A percentile compares a stretch with the other conserved stretches of the same genome.
phyloP scores from a whole-genome alignment of 2,113 vertebrate genomes.

The Macrotus californicus region DNA sequence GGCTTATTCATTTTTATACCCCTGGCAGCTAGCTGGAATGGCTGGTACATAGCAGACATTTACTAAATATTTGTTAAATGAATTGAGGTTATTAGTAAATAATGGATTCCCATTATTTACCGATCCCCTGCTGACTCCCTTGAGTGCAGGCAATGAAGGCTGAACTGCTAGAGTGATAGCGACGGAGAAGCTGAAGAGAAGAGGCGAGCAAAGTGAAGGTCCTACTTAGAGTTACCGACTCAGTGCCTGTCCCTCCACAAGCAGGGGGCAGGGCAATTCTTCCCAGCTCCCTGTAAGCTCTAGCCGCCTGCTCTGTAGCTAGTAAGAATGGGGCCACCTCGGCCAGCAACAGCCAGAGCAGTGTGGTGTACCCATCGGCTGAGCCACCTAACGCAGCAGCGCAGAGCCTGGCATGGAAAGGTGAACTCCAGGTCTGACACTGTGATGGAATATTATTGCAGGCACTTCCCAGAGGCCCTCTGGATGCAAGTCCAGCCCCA shows the following conservation, averaged over 20 bases:
- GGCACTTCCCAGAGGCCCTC: not conserved
- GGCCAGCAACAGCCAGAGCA: not conserved
- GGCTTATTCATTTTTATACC: not conserved
- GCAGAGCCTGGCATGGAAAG: accelerated
- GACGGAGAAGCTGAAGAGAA: not conserved
- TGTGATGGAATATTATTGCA: not conserved
- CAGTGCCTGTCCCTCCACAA: not conserved
- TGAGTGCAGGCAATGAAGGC: not conserved
- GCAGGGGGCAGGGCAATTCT: not conserved
- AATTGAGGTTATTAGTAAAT: not conserved
- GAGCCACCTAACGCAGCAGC: not conserved
- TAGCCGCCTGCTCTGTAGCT: not conserved
- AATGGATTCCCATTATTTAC: not conserved
- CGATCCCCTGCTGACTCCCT: not conserved
- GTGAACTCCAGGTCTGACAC: not conserved
- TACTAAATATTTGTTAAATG: not conserved
- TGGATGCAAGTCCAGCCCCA: not conserved
- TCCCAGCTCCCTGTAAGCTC: not conserved
- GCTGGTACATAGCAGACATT: not conserved
- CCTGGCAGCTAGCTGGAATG: not conserved
- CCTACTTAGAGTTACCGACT: not conserved
- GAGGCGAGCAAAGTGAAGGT: not conserved
- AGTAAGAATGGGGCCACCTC: not conserved
- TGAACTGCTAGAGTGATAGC: not conserved
- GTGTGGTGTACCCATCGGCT: accelerated